Evolutionary conservation across 2,113 vertebrate species (phyloP).

Genomic region (Dolichallabes microphthalmus): DNA sequence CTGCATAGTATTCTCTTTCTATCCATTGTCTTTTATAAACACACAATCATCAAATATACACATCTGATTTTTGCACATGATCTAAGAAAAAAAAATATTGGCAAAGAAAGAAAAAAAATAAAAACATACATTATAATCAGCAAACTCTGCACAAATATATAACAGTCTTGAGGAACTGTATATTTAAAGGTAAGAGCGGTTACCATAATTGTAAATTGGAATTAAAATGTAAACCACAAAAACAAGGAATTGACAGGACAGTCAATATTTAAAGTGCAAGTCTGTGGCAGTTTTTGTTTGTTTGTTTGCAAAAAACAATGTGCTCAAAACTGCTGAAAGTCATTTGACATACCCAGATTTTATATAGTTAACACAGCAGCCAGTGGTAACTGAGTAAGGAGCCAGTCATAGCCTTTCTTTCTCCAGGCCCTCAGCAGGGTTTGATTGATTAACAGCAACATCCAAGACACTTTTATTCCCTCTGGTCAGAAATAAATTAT

Average conservation of each 20-base stretch:
- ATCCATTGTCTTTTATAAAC: constrained; percentile 30
- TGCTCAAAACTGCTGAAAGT: constrained; percentile 57
- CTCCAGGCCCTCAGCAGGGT: constrained; percentile 42
- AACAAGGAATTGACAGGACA: constrained; percentile 70
- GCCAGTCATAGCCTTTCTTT: constrained; percentile 37
- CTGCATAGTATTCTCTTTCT: constrained; percentile 54
- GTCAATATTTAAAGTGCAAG: constrained; percentile 79
- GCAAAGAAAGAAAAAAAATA: constrained; percentile 60
- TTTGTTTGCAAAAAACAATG: constrained; percentile 55
- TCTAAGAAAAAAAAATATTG: constrained; percentile 61
- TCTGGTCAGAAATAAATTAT: constrained; percentile 41
- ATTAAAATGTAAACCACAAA: constrained; percentile 76
- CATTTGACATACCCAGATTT: constrained; percentile 64
- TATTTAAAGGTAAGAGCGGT: constrained; percentile 82
- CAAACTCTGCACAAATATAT: constrained; percentile 72
- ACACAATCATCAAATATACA: constrained; percentile 23
- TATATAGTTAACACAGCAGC: constrained; percentile 68
- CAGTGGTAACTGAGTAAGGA: constrained; percentile 56
- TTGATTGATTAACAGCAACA: constrained; percentile 41
- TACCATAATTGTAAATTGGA: constrained; percentile 72
- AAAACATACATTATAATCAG: constrained; percentile 72
- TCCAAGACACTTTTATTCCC: constrained; percentile 37
- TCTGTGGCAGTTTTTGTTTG: constrained; percentile 76
- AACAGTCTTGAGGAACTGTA: constrained; percentile 78
- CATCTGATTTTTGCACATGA: constrained; percentile 58